Percentiles rank a stretch among this genome's conserved stretches.
Evolutionary conservation across 2,888 invertebrate species (phyloP).

Genomic region (Myopa tessellatipennis): DNA sequence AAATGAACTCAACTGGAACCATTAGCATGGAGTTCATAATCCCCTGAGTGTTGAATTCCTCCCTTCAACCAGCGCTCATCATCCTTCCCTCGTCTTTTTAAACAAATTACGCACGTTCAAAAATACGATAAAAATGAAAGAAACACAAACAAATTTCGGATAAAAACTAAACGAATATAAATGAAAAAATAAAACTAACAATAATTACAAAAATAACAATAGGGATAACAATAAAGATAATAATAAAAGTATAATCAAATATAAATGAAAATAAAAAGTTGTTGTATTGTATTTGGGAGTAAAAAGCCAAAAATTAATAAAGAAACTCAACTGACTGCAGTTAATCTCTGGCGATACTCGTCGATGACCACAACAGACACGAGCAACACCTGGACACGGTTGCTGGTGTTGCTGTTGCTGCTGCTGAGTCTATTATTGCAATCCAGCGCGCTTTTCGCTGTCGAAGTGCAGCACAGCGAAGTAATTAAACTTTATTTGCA

Average conservation of each 20-base stretch:
- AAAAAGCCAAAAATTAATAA: background rate
- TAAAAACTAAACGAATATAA: background rate
- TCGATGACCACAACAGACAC: constrained; percentile 10
- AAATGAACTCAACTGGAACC: too few species aligned
- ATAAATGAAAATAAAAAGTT: background rate
- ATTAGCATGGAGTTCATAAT: too few species aligned
- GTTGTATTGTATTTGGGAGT: too few species aligned
- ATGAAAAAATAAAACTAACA: background rate
- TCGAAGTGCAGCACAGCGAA: background rate
- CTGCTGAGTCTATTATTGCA: background rate
- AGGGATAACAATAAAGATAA: too few species aligned
- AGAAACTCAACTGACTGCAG: background rate
- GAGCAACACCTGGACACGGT: background rate
- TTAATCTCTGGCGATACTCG: background rate
- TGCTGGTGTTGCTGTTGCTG: background rate
- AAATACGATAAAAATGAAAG: too few species aligned
- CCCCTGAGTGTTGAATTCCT: too few species aligned
- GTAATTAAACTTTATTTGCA: background rate
- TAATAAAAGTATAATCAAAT: background rate
- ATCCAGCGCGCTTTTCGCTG: background rate
- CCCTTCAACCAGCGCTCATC: too few species aligned
- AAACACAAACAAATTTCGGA: background rate
- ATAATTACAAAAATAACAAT: too few species aligned
- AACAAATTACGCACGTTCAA: too few species aligned
- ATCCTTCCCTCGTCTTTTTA: too few species aligned